Base-by-base conservation (phyloP, 1,140 invertebrate species). In the Diabrotica undecimpunctata region DNA sequence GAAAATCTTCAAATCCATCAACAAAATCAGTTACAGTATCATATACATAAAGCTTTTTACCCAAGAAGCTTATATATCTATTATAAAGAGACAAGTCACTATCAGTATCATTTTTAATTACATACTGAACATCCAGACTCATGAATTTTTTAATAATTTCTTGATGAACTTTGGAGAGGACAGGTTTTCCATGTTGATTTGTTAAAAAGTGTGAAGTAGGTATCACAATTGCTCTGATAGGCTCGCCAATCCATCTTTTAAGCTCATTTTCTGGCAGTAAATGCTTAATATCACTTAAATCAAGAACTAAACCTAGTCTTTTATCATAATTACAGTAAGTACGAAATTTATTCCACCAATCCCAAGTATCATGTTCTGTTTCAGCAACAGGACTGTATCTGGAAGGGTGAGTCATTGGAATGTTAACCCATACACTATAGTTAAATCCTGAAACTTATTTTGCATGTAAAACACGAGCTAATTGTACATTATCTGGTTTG, bases 231-330 rank as follows among this genome's bases (percentile, higher is more conserved):
- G 88, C 90, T 77, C 88, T 93, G 0, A 98, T 84, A 12, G 95
- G 95, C 82, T 98, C 96, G 6, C 95, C 94, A 11, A 95, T 75
- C 96, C 96, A 99, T 63, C 95, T 85, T 14, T 89, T 83, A 12
- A 97, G 79, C 68, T 88, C 81, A 13, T 83, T 81, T 35, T 84
- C 77, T 8, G 83, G 79, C 13, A 92, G 92, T 0, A 91, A 75
- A 77, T 95, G 86, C 37, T 81, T 80, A 59, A 81, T 37, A 12
- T 83, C 82, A 38, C 84, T 81, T 3, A 88, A 63, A 69, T 86
- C 81, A 8, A 88, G 72, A 0, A 84, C 83, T 39, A 97, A 79
- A 57, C 88, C 89, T 14, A 97, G 75, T 73, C 88, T 87, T 70
- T 88, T 87, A 74, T 92, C 87, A 78, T 85, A 90, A 72, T 91